Base-by-base conservation (phyloP, 2,113 vertebrate species). In the Aleadryas rufinucha region DNA sequence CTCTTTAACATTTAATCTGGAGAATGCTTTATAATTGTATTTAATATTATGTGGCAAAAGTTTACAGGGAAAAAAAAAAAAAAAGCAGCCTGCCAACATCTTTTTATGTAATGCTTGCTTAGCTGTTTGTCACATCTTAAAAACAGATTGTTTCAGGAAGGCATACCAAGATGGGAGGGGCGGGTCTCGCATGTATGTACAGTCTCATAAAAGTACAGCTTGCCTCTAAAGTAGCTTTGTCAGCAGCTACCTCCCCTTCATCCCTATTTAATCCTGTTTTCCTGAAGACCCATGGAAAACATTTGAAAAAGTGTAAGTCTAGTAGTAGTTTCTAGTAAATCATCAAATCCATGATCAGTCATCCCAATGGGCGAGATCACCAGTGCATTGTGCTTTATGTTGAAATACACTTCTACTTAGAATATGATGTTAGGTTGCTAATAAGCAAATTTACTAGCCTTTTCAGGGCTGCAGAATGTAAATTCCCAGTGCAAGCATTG, bases 1-100 rank as follows among this genome's bases (percentile, higher is more conserved):
- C 81, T 97, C 76, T 96, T 96, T 87, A 94, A 94, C 78, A 76
- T 91, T 95, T 97, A 95, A 91, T 96, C 90, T 92, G 87, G 61
- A 61, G 71, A 87, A 93, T 94, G 87, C 70, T 97, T 95, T 90
- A 24, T 91, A 93, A 95, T 78, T 76, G 47, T 91, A 68, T 96
- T 97, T 94, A 93, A 92, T 95, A 84, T 31, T 44, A 23, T 71
- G 76, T 95, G 78, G 63, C 59, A 69, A 70, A 91, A 95, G 59
- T 89, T 94, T 71, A 69, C 12, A 2, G 59, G 54, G 6, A 1
- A 3, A 18, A 42, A 18, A 19, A 16, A 18, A 39, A 39, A 19
- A 49, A n/a, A 57, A 31, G 7, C 22, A 77, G 24, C 57, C 52
- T 76, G 30, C 68, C 72, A 68, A 14, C 41, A 47, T 80, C 33